A percentile compares a stretch with the other conserved stretches of the same genome.
Conservation (phyloP, 2,888 invertebrate genomes). For the Conistra vaccinii region DNA sequence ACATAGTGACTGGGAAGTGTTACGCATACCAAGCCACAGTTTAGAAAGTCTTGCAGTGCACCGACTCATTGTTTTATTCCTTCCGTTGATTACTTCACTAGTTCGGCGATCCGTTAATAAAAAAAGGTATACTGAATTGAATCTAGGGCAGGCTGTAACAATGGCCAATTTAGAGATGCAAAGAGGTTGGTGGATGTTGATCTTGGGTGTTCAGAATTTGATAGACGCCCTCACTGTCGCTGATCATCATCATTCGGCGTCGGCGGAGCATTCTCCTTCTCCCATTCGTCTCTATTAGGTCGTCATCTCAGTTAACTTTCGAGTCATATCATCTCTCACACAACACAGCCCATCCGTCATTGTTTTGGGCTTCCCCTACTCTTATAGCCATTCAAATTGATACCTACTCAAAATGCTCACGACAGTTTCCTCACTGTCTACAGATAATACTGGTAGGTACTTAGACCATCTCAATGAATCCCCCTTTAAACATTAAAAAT, state of each 20-base stretch:
- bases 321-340: neutral
- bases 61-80: slow-evolving; percentile 55
- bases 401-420: neutral
- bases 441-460: neutral
- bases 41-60: slow-evolving; percentile 55
- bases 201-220: neutral
- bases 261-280: neutral
- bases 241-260: neutral
- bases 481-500: neutral
- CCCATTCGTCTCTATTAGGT: neutral
- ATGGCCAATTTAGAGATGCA: neutral
- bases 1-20: slow-evolving; percentile 47
- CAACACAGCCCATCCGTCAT: neutral
- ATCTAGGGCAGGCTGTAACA: slow-evolving; percentile 34
- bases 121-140: slow-evolving; percentile 28
- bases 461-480: neutral
- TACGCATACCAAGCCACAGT: slow-evolving; percentile 44
- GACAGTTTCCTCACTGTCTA: neutral
- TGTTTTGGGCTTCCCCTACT: neutral
- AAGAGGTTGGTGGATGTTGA: neutral
- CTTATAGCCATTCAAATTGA: neutral
- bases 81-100: slow-evolving; percentile 52
- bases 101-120: slow-evolving; percentile 34
- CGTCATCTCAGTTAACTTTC: neutral
- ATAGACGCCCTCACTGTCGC: neutral